Evolutionary conservation across 1,140 invertebrate genomes (phyloP), one percentile per base, ranked within the genome.

Genomic region (Philotrypesis tridentata): DNA sequence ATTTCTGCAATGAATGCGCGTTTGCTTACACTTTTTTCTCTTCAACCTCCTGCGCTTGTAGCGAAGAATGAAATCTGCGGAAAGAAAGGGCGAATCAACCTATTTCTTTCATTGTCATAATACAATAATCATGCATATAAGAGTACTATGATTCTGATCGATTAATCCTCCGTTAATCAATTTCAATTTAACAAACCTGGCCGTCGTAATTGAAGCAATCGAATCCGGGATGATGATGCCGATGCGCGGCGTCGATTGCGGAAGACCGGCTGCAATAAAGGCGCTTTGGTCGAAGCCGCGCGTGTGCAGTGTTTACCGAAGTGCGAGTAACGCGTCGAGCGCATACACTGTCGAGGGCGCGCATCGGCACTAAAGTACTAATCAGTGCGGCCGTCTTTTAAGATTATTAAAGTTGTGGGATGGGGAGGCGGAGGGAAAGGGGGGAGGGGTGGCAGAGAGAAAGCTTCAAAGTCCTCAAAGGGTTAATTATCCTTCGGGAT

Each of bases 331-430:
- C 31, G 67, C 17, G 17, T 11, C 63, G 67, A 21, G 27, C 67
- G 33, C 70, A 25, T 31, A 83, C 80, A 88, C 87, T 87, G 88
- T 89, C 86, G 85, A 9, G 31, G 21, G 85, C 82, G 82, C 84
- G 77, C 76, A 55, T 74, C 65, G 63, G n/a, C 43, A 76, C 79
- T 86, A 85, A 89, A 89, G 85, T 74, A 89, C 86, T 90, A 90
- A 90, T 90, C 88, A 89, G 84, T 27, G 82, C 82, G n/a, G n/a
- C 70, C 83, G 72, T 65, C 43, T 90, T 90, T 91, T 91, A 91
- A 91, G 90, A 91, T 90, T 90, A 91, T 90, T 90, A 91, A 92
- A 92, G 90, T 92, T 88, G 85, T 88, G 87, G 88, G n/a, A n/a
- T n/a, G n/a, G n/a, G n/a, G n/a, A n/a, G n/a, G n/a, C n/a, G n/a